Evolutionary conservation across 1,140 invertebrate genomes (phyloP).

Genomic region (Euura lappo): DNA sequence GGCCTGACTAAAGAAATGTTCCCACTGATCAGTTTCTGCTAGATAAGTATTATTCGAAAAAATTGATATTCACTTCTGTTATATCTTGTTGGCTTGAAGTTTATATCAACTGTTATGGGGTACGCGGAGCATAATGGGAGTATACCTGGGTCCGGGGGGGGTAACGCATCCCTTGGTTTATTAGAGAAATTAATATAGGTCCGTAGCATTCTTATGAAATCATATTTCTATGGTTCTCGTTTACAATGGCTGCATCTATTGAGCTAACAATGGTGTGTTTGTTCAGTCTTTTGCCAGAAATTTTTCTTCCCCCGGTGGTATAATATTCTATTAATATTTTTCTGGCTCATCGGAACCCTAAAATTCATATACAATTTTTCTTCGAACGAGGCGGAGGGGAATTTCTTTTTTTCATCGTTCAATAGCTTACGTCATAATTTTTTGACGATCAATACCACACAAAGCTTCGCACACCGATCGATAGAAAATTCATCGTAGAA

Average conservation of each 20-base stretch:
- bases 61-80: too few species aligned
- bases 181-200: constrained; percentile 6
- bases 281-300: constrained; percentile 33
- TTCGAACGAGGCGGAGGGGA: constrained; percentile 26
- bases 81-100: too few species aligned
- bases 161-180: constrained; percentile 1
- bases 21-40: too few species aligned
- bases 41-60: too few species aligned
- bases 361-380: neutral
- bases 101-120: too few species aligned
- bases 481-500: constrained; percentile 42
- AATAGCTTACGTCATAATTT: constrained; percentile 51
- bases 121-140: neutral
- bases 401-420: constrained; percentile 22
- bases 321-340: constrained; percentile 42
- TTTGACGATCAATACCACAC: constrained; percentile 60
- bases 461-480: constrained; percentile 54
- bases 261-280: constrained; percentile 33
- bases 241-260: constrained; percentile 38
- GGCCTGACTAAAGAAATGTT: too few species aligned
- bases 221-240: constrained; percentile 44
- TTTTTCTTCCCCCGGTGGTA: constrained; percentile 23
- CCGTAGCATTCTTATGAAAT: constrained; percentile 32
- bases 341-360: constrained; percentile 29
- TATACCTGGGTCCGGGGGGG: neutral